Evolutionary conservation across 2,888 invertebrate genomes (phyloP).

Genomic region (Ophraella communa): DNA sequence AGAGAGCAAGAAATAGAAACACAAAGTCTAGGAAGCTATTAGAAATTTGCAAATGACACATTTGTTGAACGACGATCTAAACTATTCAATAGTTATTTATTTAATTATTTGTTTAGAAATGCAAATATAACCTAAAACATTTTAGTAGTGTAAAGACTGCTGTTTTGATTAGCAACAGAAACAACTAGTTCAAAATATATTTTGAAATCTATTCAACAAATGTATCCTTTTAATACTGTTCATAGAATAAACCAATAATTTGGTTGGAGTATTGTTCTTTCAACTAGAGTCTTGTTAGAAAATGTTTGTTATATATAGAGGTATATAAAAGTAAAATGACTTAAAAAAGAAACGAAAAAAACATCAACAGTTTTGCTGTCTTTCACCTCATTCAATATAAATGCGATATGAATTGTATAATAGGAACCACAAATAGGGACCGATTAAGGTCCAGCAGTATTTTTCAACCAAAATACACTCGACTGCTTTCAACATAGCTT

Average conservation of each 20-base stretch:
- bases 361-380: conserved; percentile 36
- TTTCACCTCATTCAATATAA: conserved; percentile 49
- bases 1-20: not conserved
- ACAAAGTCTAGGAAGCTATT: not conserved
- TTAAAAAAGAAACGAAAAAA: conserved; percentile 31
- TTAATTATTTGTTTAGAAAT: too few species aligned
- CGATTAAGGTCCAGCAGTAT: conserved; percentile 51
- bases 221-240: too few species aligned
- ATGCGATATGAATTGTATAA: conserved; percentile 60
- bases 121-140: too few species aligned
- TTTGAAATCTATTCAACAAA: too few species aligned
- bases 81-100: too few species aligned
- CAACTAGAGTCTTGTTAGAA: conserved; percentile 29
- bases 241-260: too few species aligned
- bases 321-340: conserved; percentile 47
- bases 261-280: conserved; percentile 37
- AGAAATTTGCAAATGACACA: not conserved
- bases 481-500: conserved; percentile 57
- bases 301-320: conserved; percentile 40
- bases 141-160: too few species aligned
- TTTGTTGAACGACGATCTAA: too few species aligned
- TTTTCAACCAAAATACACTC: conserved; percentile 56
- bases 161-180: too few species aligned
- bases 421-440: conserved; percentile 51
- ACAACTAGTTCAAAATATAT: too few species aligned